A percentile compares a stretch with the other conserved stretches of the same genome.
Evolutionary conservation across 2,797 vertebrate species (phyloP).

Genomic region (Thripadectes ignobilis): DNA sequence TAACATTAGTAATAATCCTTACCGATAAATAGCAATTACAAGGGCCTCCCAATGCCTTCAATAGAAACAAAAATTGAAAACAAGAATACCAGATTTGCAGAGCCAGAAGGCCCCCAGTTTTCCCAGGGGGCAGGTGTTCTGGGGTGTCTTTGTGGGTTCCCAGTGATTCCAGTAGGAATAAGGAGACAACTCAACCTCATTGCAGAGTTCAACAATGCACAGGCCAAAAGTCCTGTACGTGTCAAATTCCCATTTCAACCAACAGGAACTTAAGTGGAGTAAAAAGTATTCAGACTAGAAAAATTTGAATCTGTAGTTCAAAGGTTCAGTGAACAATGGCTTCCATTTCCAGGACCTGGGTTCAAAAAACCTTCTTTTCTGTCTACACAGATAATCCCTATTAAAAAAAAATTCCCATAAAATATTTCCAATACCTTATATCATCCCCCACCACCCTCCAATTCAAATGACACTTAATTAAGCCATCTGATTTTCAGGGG

Average conservation of each 20-base stretch:
- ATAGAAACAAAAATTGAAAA: background rate
- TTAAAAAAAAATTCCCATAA: background rate
- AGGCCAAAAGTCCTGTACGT: background rate
- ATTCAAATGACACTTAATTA: background rate
- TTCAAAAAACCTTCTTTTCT: background rate
- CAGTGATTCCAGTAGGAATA: background rate
- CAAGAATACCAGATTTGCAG: rapidly evolving
- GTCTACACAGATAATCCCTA: background rate
- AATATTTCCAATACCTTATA: background rate
- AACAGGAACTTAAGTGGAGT: background rate
- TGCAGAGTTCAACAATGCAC: background rate
- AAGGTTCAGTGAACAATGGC: background rate
- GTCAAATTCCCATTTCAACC: background rate
- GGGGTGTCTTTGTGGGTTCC: background rate
- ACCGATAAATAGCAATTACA: background rate
- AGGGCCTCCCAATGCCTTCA: background rate
- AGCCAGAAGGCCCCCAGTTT: background rate
- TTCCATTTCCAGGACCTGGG: background rate
- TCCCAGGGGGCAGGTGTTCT: background rate
- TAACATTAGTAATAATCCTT: background rate
- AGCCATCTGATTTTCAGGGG: conserved; percentile 37
- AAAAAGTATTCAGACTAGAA: background rate
- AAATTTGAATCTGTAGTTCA: background rate
- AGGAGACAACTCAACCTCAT: background rate
- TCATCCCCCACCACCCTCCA: background rate